Percentiles rank a stretch among this genome's conserved stretches.
phyloP scores from a whole-genome alignment of 1,140 invertebrate genomes.

The Condylostylus longicornis region DNA sequence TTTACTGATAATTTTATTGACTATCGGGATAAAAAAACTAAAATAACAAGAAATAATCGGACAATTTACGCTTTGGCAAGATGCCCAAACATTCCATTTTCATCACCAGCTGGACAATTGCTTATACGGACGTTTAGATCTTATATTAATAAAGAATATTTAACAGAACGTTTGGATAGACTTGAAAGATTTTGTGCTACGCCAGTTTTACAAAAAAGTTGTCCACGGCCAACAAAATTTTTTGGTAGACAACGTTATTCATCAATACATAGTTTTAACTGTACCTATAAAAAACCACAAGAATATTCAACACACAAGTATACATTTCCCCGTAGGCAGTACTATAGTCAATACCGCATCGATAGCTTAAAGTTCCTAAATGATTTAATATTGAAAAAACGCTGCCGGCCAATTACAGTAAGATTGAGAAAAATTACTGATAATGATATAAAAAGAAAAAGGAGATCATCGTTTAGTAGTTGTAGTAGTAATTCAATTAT shows the following conservation, averaged over 20 bases:
- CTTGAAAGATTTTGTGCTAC: conserved; percentile 37
- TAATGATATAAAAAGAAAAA: conserved; percentile 25
- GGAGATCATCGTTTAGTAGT: no score
- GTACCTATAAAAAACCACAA: conserved; percentile 30
- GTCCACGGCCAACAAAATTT: conserved; percentile 34
- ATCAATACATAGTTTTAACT: conserved; percentile 32
- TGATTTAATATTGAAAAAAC: conserved; percentile 23
- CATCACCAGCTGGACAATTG: conserved; percentile 39
- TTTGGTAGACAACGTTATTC: conserved; percentile 29
- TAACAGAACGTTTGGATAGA: conserved; percentile 38
- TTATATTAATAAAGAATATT: conserved; percentile 33
- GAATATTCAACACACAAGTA: conserved; percentile 35
- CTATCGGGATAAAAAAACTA: conserved; percentile 15
- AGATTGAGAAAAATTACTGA: conserved; percentile 30
- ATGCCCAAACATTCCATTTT: conserved; percentile 38
- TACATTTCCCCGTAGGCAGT: conserved; percentile 32
- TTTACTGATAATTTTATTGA: no score
- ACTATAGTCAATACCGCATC: conserved; percentile 17
- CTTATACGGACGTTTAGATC: conserved; percentile 36
- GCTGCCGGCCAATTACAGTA: conserved; percentile 34
- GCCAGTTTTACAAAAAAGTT: conserved; percentile 27
- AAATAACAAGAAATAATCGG: conserved; percentile 33
- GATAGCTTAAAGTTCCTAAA: conserved; percentile 27
- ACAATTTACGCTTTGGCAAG: conserved; percentile 34
- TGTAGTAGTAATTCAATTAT: conserved; percentile 17